phyloP scores from a whole-genome alignment of 2,797 vertebrate species.

The Malurus leucopterus region DNA sequence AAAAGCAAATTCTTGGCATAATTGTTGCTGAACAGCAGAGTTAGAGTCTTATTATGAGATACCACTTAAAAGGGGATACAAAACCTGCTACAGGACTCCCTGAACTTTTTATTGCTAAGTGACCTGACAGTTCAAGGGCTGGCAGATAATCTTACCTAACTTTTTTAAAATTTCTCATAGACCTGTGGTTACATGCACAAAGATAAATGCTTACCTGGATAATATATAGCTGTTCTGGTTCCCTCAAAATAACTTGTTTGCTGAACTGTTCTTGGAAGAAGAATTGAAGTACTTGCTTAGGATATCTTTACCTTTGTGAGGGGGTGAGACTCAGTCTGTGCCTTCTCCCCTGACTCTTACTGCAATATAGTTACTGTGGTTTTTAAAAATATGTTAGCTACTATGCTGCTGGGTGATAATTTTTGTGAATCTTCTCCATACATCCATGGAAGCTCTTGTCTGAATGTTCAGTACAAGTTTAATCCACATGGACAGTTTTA shows the following conservation, averaged over 20 bases:
- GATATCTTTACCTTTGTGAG: background rate
- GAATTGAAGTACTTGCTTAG: background rate
- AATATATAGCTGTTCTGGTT: background rate
- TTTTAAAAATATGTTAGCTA: slow-evolving; percentile 37
- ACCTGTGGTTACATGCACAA: background rate
- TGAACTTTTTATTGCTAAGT: background rate
- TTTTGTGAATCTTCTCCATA: slow-evolving; percentile 40
- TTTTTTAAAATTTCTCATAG: background rate
- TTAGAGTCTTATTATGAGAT: background rate
- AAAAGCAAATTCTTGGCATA: background rate
- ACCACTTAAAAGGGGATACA: background rate
- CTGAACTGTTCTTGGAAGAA: slow-evolving; percentile 33
- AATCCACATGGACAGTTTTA: slow-evolving; percentile 63
- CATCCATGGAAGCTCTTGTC: slow-evolving; percentile 42
- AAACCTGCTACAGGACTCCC: background rate
- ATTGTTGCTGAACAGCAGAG: background rate
- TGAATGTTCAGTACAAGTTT: slow-evolving; percentile 59
- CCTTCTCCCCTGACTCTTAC: background rate
- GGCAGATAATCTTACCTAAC: background rate
- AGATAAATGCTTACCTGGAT: slow-evolving; percentile 7
- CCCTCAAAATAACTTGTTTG: slow-evolving; percentile 2
- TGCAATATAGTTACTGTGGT: slow-evolving; percentile 50
- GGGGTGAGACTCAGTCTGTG: background rate
- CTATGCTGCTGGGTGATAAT: slow-evolving; percentile 45
- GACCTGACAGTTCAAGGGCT: slow-evolving; percentile 4